Evolutionary conservation across 2,888 invertebrate species (phyloP), one percentile per base, ranked within the genome.

Genomic region (Mythimna loreyi): DNA sequence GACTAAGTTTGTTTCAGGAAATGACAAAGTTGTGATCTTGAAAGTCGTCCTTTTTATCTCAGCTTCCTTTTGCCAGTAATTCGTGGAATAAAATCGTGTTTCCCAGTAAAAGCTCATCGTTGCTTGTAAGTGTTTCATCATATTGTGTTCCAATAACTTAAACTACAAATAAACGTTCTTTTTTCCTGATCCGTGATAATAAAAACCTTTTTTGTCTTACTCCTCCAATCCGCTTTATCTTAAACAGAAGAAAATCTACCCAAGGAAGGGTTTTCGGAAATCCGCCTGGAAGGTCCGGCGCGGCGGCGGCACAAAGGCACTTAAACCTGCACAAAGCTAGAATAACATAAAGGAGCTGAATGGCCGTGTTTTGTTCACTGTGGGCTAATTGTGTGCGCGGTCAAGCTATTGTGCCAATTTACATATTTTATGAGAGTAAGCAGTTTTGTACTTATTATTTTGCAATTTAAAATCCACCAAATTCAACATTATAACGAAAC

Each of bases 211-310:
- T 25, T 33, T 28, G 30, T 19, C 30, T 47, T 19, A 28, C 45
- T 30, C 30, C 8, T 33, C 9, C 30, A 30, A 69, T 58, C 45
- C 50, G 1, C 45, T 68, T 30, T 47, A 52, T 67, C 60, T 56
- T 19, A 71, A 40, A 23, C 49, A 30, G 21, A n/a, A 56, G 33
- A 50, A 23, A 70, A 61, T 71, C 50, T 57, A 45, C 16, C 36
- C 50, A 25, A 77, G 21, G 43, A 56, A 77, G 60, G 77, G 71
- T 40, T 73, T 77, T 61, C 77, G 72, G 77, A 76, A 69, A 55
- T 76, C 72, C 70, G 58, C 7, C 70, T 7, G 23, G 50, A 40
- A 50, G 49, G 61, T 70, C 49, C 49, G 36, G 45, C 53, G 45
- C 49, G 45, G 28, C 28, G 28, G 28, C 28, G 28, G 13, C 40